phyloP scores from a whole-genome alignment of 2,113 vertebrate species.

The Dromaius novaehollandiae region DNA sequence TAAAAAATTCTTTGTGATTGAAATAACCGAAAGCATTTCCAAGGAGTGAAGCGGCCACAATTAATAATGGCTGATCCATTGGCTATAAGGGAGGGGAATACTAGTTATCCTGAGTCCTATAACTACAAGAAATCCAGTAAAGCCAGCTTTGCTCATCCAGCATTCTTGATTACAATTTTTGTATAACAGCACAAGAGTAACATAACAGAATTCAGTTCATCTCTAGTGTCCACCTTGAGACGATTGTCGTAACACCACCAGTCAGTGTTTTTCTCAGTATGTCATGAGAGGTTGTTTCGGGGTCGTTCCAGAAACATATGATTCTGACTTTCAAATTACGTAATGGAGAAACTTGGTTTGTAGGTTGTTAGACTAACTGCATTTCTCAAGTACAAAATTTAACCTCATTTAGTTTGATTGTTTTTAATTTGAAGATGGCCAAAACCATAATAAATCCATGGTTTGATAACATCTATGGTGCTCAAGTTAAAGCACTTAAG shows the following conservation, averaged over 20 bases:
- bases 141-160: neutral
- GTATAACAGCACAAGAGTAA: neutral
- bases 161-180: neutral
- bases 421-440: conserved; percentile 46
- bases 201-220: neutral
- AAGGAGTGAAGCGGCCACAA: neutral
- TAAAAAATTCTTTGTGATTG: neutral
- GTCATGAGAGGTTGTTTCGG: conserved; percentile 39
- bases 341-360: conserved; percentile 45
- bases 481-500: neutral
- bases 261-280: conserved; percentile 20
- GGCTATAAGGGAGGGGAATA: neutral
- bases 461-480: neutral
- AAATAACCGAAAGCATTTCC: neutral
- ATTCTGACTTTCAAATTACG: conserved; percentile 54
- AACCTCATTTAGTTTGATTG: conserved; percentile 49
- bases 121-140: neutral
- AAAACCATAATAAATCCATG: conserved; percentile 14
- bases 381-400: conserved; percentile 52
- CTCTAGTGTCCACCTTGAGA: neutral
- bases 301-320: conserved; percentile 24
- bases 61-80: neutral
- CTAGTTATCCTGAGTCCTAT: neutral
- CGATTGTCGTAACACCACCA: conserved; percentile 29
- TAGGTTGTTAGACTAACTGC: conserved; percentile 40